phyloP scores from a whole-genome alignment of 2,113 vertebrate species.

The Acanthochromis polyacanthus region DNA sequence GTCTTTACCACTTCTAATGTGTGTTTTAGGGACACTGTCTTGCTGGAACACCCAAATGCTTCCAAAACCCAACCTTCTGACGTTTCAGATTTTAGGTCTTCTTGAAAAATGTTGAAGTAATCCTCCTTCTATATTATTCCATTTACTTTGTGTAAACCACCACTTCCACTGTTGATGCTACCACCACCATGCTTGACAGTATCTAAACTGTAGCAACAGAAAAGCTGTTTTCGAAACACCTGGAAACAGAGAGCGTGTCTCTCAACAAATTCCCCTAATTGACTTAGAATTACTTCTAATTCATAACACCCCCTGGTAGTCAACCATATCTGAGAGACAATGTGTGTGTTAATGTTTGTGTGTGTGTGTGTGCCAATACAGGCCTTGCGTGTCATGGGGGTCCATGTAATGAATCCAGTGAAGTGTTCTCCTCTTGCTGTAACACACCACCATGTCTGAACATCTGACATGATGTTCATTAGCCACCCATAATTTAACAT shows the following conservation, averaged over 20 bases:
- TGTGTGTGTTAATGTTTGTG: neutral
- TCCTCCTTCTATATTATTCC: too few species aligned
- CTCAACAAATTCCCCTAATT: neutral
- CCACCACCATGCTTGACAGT: too few species aligned
- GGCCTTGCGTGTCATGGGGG: neutral
- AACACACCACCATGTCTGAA: slow-evolving; percentile 23
- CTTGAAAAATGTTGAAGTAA: too few species aligned
- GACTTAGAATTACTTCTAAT: neutral
- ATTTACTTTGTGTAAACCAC: too few species aligned
- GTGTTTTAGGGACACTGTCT: too few species aligned
- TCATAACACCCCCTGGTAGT: neutral
- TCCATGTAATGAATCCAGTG: neutral
- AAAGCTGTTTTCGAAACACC: neutral
- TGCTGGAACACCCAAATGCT: too few species aligned
- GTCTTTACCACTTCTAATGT: too few species aligned
- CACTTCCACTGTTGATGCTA: too few species aligned
- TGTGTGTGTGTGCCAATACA: neutral
- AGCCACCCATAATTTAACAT: slow-evolving; percentile 61
- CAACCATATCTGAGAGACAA: neutral
- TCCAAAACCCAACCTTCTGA: too few species aligned
- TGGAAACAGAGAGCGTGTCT: neutral
- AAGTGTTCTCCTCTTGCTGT: slow-evolving; percentile 14
- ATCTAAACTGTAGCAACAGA: too few species aligned
- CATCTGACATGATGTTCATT: slow-evolving; percentile 54
- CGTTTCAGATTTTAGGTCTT: too few species aligned